Evolutionary conservation across 2,888 invertebrate genomes (phyloP).

Genomic region (Leucophenga maculata): DNA sequence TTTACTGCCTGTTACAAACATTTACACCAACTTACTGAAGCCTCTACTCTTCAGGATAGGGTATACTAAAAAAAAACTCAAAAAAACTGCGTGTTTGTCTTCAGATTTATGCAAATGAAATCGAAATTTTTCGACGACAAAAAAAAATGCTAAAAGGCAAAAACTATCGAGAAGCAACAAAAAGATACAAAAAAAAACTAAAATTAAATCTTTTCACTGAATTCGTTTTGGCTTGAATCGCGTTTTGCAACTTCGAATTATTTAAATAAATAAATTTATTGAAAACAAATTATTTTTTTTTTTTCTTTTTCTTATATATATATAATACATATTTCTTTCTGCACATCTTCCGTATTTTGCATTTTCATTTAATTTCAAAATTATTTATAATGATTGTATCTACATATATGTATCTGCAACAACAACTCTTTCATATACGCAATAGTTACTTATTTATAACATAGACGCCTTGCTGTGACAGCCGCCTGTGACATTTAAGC

Average conservation of each 20-base stretch:
- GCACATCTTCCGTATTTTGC: conserved; percentile 41
- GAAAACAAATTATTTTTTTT: no score
- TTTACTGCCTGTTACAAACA: no score
- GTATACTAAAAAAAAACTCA: conserved; percentile 29
- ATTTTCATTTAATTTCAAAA: no score
- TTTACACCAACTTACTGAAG: no score
- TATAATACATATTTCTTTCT: conserved; percentile 13
- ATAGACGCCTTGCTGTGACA: conserved; percentile 41
- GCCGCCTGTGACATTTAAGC: conserved; percentile 30
- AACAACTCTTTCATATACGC: neutral
- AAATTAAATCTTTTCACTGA: no score
- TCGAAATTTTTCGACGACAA: conserved; percentile 42
- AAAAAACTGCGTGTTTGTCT: no score
- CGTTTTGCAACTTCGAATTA: conserved; percentile 33
- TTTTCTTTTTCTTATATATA: no score
- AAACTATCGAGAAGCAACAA: no score
- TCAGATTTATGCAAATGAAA: conserved; percentile 58
- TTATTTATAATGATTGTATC: conserved; percentile 3
- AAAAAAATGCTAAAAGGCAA: no score
- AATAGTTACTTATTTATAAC: conserved; percentile 33
- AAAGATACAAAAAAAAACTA: no score
- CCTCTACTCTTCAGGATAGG: no score
- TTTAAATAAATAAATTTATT: conserved; percentile 14
- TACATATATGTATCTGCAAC: neutral
- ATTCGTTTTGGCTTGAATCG: no score